phyloP scores from a whole-genome alignment of 2,113 vertebrate species.

The Saguinus midas region DNA sequence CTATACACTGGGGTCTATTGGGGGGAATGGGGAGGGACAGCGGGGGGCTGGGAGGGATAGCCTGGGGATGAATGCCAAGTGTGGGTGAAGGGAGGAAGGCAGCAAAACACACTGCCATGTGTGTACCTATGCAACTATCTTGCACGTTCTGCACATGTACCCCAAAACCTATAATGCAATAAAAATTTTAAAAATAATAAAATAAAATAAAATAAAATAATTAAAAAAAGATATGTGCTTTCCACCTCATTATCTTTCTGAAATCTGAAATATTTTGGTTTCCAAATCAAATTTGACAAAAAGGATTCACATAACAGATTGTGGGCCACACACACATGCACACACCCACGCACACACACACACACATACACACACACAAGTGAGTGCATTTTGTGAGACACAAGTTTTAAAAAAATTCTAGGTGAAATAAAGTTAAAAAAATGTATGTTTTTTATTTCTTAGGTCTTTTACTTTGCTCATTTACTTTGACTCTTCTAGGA shows the following conservation, averaged over 20 bases:
- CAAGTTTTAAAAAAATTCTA: not conserved
- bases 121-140: too few species aligned
- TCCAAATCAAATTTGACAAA: not conserved
- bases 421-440: not conserved
- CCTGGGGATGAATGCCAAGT: too few species aligned
- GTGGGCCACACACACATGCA: not conserved
- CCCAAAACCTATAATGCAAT: too few species aligned
- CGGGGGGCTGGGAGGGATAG: too few species aligned
- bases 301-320: not conserved
- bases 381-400: not conserved
- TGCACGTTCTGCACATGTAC: too few species aligned
- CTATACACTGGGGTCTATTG: too few species aligned
- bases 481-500: not conserved
- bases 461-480: not conserved
- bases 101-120: too few species aligned
- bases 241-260: not conserved
- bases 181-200: too few species aligned
- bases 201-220: too few species aligned
- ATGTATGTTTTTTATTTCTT: not conserved
- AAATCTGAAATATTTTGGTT: slow-evolving; percentile 19
- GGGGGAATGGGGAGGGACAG: too few species aligned
- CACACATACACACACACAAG: not conserved
- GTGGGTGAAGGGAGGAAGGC: too few species aligned
- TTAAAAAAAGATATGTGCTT: not conserved
- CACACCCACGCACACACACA: not conserved